These are phyloP conservation scores for Vulpes lagopus DNA, from an alignment of 2,113 vertebrate species.

Conservation along the genomic window DNA sequence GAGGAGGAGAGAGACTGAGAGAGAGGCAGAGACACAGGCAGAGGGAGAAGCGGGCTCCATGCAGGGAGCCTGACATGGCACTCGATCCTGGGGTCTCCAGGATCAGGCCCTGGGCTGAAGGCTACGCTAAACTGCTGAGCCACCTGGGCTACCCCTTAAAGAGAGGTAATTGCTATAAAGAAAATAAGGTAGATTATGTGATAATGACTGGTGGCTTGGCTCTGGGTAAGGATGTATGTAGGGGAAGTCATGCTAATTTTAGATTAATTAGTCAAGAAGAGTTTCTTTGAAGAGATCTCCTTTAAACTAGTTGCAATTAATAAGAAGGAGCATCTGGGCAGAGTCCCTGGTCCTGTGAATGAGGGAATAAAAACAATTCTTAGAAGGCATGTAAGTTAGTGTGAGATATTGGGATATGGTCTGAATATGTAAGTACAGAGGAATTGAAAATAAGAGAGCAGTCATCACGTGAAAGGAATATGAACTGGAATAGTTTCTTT, in stretches of 20 bases:
- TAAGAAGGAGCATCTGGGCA: not conserved
- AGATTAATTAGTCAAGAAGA: not conserved
- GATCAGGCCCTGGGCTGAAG: too few species aligned
- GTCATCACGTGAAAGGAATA: not conserved
- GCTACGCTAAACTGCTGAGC: too few species aligned
- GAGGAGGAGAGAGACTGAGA: too few species aligned
- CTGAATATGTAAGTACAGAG: not conserved
- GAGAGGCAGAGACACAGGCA: too few species aligned
- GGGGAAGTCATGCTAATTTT: not conserved
- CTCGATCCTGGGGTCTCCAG: too few species aligned
- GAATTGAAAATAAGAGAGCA: conserved; percentile 18
- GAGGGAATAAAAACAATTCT: not conserved
- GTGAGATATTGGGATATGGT: not conserved
- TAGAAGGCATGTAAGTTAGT: not conserved
- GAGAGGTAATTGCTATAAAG: not conserved
- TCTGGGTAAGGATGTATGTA: not conserved
- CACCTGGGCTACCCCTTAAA: not conserved
- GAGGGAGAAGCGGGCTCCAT: too few species aligned
- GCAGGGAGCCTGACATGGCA: too few species aligned
- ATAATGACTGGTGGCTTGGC: not conserved
- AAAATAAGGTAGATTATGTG: not conserved
- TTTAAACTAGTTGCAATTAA: conserved; percentile 32
- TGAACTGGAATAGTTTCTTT: not conserved
- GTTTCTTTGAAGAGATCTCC: not conserved
- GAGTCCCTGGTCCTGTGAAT: conserved; percentile 11